These are phyloP conservation scores for Cottoperca gobio DNA, from an alignment of 2,797 vertebrate genomes.

Conservation along the genomic window DNA sequence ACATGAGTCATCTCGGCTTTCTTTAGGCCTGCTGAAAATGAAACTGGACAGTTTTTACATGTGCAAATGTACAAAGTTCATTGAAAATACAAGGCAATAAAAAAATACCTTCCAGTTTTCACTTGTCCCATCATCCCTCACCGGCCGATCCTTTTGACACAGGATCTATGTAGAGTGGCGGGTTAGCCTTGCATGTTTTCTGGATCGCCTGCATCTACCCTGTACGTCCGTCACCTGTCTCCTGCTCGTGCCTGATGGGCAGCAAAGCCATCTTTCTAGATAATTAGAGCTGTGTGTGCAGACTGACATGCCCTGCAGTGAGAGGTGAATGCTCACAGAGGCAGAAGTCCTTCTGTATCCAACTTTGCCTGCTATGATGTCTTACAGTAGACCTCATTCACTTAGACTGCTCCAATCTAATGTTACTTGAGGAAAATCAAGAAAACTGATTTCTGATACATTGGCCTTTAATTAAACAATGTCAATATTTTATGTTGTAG, in stretches of 20 bases:
- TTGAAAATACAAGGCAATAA: conserved; percentile 14
- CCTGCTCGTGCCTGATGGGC: conserved; percentile 36
- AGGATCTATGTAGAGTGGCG: conserved; percentile 30
- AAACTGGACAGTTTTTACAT: conserved; percentile 43
- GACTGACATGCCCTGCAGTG: conserved; percentile 52
- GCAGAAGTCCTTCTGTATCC: conserved; percentile 50
- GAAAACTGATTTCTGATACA: background rate
- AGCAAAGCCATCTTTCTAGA: conserved; percentile 53
- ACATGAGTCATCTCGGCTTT: conserved; percentile 61
- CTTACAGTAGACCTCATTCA: conserved; percentile 7
- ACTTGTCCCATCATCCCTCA: conserved; percentile 23
- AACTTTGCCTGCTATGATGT: conserved; percentile 25
- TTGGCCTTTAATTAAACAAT: background rate
- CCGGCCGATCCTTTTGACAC: conserved; percentile 36
- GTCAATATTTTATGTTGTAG: conserved; percentile 3
- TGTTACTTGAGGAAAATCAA: background rate
- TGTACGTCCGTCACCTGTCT: conserved; percentile 44
- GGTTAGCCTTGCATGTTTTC: conserved; percentile 25
- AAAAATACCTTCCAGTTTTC: conserved; percentile 15
- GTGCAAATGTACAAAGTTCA: conserved; percentile 27
- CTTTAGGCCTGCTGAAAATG: conserved; percentile 48
- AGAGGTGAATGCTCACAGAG: conserved; percentile 58
- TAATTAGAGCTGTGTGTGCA: conserved; percentile 61
- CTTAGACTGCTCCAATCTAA: background rate
- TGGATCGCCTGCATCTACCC: conserved; percentile 38